phyloP scores from a whole-genome alignment of 2,888 invertebrate genomes.

The Agrypnus murinus region DNA sequence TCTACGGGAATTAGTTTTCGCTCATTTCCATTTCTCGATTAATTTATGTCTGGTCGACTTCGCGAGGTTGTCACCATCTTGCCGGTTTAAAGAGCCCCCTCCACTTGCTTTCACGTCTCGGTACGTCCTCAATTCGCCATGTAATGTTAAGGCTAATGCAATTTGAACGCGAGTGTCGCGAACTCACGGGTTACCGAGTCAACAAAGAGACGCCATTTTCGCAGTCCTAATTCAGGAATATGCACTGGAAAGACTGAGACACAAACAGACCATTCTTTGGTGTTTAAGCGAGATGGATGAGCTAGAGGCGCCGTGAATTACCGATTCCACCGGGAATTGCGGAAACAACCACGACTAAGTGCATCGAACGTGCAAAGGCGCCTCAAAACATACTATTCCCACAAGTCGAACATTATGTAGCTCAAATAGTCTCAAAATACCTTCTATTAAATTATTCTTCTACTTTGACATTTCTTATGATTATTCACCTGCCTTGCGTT shows the following conservation, averaged over 20 bases:
- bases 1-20: conserved; percentile 60
- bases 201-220: conserved; percentile 70
- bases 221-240: conserved; percentile 54
- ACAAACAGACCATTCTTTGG: conserved; percentile 40
- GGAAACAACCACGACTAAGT: conserved; percentile 52
- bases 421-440: conserved; percentile 7
- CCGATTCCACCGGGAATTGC: conserved; percentile 51
- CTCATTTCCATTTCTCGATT: conserved; percentile 64
- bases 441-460: conserved; percentile 7
- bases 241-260: conserved; percentile 48
- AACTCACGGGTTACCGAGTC: conserved; percentile 70
- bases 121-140: conserved; percentile 73
- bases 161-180: conserved; percentile 72
- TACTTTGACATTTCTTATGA: conserved; percentile 4
- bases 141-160: conserved; percentile 74
- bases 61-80: conserved; percentile 65
- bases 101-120: conserved; percentile 70
- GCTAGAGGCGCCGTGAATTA: conserved; percentile 51
- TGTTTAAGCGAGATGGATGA: conserved; percentile 49
- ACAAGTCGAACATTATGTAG: conserved; percentile 21
- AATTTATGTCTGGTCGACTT: conserved; percentile 67
- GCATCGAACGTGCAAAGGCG: conserved; percentile 49
- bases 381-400: conserved; percentile 32
- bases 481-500: no score
- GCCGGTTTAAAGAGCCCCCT: conserved; percentile 62